Base-by-base conservation (phyloP, 2,797 vertebrate genomes). In the Sebastolobus alascanus region DNA sequence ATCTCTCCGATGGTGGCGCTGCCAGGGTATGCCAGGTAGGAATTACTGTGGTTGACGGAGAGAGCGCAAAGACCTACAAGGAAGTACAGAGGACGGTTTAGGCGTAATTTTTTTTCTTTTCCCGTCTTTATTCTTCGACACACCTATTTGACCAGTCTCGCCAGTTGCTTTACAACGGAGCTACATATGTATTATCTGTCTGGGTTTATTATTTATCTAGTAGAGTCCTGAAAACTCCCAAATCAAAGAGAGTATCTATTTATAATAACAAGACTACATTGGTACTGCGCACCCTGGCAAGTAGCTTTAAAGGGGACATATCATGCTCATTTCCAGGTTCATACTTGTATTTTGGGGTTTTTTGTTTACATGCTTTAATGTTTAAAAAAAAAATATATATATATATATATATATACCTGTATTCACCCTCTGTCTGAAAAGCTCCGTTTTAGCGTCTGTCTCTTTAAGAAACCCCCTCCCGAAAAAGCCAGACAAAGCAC, bases 1-100 rank as follows among this genome's bases (percentile, higher is more conserved):
- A 98, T 97, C 94, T 98, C 97, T 33, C 98, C 98, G 3, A 96
- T 96, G 59, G 95, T 96, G 77, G 94, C 91, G 5, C 96, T 99
- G 90, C 98, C 97, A 1, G 98, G 98, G 77, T 98, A 98, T 12
- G 97, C 97, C 94, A 99, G 91, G 93, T 97, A 98, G 25, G 97
- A 99, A 91, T 98, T 98, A 91, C 96, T 96, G 94, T 98, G 97
- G 93, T 97, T 98, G 89, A 97, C 96, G 1, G 97, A 98, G 64
- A 98, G 97, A 61, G 97, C 97, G 0, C 97, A 99, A n/a, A 99
- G 96, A 92, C 98, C 97, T 99, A 86, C 75, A 20, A 81, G 60
- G n/a, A 3, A 77, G 12, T 0, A 61, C 4, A 68, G 50, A 54
- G 12, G 31, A 54, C 3, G 2, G 4, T 43, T 64, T 4, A 38